Conservation (phyloP, 2,797 vertebrate genomes). For the Naso thynnoides region DNA sequence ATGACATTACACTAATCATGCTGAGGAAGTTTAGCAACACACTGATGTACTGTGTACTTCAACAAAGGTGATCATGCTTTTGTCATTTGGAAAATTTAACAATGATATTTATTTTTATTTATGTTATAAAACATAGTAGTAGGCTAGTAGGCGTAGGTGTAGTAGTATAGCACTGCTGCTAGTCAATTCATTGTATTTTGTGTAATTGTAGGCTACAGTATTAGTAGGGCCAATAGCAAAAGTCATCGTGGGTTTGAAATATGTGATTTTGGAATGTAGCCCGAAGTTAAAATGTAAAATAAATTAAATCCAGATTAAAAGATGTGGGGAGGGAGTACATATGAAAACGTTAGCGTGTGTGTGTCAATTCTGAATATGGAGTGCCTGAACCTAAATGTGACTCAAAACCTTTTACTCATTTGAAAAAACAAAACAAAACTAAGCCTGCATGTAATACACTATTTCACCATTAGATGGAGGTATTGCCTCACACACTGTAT, state of each 20-base stretch:
- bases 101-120: not conserved
- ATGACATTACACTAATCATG: not conserved
- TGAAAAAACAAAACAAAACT: not conserved
- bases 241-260: not conserved
- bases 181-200: too few relatives aligned
- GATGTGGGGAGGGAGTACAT: not conserved
- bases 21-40: not conserved
- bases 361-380: not conserved
- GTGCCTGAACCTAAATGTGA: not conserved
- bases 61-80: not conserved
- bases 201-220: too few relatives aligned
- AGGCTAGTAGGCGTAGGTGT: too few relatives aligned
- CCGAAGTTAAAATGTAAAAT: not conserved
- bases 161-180: too few relatives aligned
- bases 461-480: slow-evolving; percentile 61
- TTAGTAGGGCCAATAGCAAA: not conserved
- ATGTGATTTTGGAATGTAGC: not conserved
- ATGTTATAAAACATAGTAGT: not conserved
- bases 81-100: not conserved
- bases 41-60: not conserved
- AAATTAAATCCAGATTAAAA: not conserved
- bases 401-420: too few relatives aligned
- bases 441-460: not conserved
- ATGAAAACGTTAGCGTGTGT: not conserved
- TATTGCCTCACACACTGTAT: not conserved